Conservation (phyloP, 1,140 invertebrate species). For the Gonioctena quinquepunctata region DNA sequence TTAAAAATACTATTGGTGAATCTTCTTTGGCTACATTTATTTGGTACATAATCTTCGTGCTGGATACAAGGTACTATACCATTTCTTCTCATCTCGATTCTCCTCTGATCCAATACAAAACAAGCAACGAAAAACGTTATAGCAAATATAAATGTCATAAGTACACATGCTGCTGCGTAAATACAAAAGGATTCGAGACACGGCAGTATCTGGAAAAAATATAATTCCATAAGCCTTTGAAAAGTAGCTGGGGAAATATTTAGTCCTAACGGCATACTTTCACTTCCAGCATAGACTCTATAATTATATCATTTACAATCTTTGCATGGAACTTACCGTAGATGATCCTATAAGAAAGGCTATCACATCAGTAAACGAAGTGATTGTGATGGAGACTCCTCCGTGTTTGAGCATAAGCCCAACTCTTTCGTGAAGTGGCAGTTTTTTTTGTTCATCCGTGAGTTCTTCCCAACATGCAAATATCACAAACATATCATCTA, state of each 20-base stretch:
- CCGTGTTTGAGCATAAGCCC: conserved; percentile 75
- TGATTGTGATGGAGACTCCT: conserved; percentile 81
- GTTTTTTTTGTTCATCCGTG: conserved; percentile 56
- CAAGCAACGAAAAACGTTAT: conserved; percentile 80
- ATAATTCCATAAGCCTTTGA: not conserved
- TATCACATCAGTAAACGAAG: conserved; percentile 80
- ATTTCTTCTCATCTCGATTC: conserved; percentile 67
- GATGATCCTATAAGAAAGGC: conserved; percentile 75
- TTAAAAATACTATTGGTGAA: conserved; percentile 57
- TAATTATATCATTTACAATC: too few species aligned
- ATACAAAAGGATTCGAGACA: conserved; percentile 76
- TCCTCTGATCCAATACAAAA: conserved; percentile 70
- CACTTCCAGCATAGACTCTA: too few species aligned
- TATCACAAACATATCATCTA: conserved; percentile 84
- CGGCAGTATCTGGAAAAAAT: conserved; percentile 67
- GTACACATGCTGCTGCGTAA: conserved; percentile 72
- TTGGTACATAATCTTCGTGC: conserved; percentile 60
- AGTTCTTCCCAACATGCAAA: conserved; percentile 73
- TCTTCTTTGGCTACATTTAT: conserved; percentile 52
- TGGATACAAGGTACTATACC: conserved; percentile 69
- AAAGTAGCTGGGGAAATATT: not conserved
- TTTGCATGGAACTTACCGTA: conserved; percentile 65
- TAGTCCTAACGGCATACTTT: not conserved
- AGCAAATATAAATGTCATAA: conserved; percentile 74
- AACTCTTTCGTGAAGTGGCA: conserved; percentile 64